Base-by-base conservation (phyloP, 2,888 invertebrate species). In the Noctuana brunneofusca region DNA sequence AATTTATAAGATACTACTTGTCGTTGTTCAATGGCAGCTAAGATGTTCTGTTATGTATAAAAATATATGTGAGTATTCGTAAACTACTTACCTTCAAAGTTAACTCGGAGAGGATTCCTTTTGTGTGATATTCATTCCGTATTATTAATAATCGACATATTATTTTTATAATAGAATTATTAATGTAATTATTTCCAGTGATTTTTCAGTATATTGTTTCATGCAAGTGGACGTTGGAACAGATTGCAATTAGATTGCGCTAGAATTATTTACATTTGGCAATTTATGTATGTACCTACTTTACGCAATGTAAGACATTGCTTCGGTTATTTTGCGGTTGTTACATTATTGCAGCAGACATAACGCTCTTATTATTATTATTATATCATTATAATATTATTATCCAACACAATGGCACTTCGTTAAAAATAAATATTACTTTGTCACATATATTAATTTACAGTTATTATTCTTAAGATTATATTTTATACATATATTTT, bases 91-190 rank as follows among this genome's bases (percentile, higher is more conserved):
- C 32, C 60, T 54, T 60, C 48, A 54, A 54, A 58, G 63, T 67
- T 64, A 62, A 78, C 79, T 78, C 76, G 77, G 84, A 87, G 86
- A 86, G 85, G 85, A 78, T 79, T 79, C 79, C 75, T 83, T 87
- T 85, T 84, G 88, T 90, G 90, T 90, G 89, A 86, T 89, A 89
- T 90, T 88, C 89, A 87, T 89, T 88, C 87, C 86, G 86, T 73
- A 74, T 75, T 79, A 75, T 79, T 76, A 78, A 73, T 79, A 75
- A 73, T 76, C 68, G 76, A 80, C 79, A 79, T 80, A 78, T 83
- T 81, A 83, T 86, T 84, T 83, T 84, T 84, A 72, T 77, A 74
- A 60, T 72, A 73, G 71, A 74, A 74, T 75, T 75, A 73, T 74
- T 75, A 63, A 49, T 62, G 55, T 63, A 56, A 69, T 80, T 76